These are phyloP conservation scores for Australoheros scitulus DNA, from an alignment of 2,113 vertebrate species.

Conservation along the genomic window DNA sequence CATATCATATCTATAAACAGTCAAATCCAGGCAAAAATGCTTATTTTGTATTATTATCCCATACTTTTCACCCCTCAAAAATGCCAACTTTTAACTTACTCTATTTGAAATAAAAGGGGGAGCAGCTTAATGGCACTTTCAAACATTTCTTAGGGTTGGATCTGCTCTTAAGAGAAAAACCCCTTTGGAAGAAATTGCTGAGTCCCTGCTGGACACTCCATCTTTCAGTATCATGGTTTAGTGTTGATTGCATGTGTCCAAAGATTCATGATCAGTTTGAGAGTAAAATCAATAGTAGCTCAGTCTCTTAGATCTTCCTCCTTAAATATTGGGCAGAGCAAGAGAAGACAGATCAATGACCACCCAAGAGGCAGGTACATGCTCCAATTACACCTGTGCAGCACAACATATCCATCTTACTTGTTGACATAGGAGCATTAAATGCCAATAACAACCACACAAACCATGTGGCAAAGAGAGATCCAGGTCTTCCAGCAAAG, in stretches of 20 bases:
- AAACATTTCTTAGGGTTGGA: background rate
- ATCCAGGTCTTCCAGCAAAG: background rate
- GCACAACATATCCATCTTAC: conserved; percentile 50
- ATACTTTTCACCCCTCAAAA: background rate
- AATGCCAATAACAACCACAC: background rate
- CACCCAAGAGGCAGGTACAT: conserved; percentile 43
- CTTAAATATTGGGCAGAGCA: conserved; percentile 27
- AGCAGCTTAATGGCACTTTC: background rate
- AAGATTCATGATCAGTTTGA: conserved; percentile 42
- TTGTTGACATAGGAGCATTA: conserved; percentile 22
- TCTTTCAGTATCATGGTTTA: conserved; percentile 31
- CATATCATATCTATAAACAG: background rate
- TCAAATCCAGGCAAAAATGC: background rate
- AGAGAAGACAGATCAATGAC: conserved; percentile 56
- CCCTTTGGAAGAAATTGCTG: background rate
- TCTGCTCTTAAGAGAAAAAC: background rate
- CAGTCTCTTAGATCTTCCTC: conserved; percentile 5
- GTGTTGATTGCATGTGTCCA: conserved; percentile 35
- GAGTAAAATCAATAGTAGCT: conserved; percentile 57
- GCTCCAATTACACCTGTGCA: conserved; percentile 62
- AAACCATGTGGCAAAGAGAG: background rate
- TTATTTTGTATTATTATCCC: background rate
- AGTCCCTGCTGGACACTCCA: background rate
- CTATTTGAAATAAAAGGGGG: background rate
- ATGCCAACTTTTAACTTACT: conserved; percentile 19